A percentile compares a stretch with the other conserved stretches of the same genome.
Evolutionary conservation across 2,888 invertebrate species (phyloP).

Genomic region (Spicauda simplicius): DNA sequence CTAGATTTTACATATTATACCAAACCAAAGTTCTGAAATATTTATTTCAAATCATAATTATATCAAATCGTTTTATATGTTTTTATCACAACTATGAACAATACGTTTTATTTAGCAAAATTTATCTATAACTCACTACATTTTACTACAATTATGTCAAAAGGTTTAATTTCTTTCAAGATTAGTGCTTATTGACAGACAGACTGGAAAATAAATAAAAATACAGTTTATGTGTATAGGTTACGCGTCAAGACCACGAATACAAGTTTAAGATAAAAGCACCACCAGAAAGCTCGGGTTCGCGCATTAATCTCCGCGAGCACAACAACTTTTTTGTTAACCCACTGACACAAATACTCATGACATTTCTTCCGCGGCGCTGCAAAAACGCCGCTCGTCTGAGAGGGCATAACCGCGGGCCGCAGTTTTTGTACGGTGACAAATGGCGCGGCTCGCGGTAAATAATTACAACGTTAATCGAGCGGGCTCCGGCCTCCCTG

Average conservation of each 20-base stretch:
- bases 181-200: too few relatives aligned
- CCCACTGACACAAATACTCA: conserved; percentile 9
- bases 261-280: background rate
- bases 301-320: conserved; percentile 6
- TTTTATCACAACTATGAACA: too few relatives aligned
- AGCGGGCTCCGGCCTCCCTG: conserved; percentile 32
- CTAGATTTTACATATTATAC: too few relatives aligned
- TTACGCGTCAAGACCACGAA: background rate
- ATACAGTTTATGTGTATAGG: background rate
- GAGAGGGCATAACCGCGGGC: conserved; percentile 15
- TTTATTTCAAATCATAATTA: too few relatives aligned
- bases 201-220: too few relatives aligned
- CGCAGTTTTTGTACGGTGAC: conserved; percentile 42
- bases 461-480: conserved; percentile 56
- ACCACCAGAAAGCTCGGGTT: background rate
- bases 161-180: too few relatives aligned
- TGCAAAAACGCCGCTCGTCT: conserved; percentile 15
- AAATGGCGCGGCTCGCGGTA: conserved; percentile 52
- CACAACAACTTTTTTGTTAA: conserved; percentile 1
- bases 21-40: too few relatives aligned
- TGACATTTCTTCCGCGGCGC: conserved; percentile 17
- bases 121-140: too few relatives aligned
- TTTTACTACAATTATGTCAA: too few relatives aligned
- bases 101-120: too few relatives aligned
- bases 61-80: too few relatives aligned